Percentiles rank a stretch among this genome's conserved stretches.
Conservation (phyloP, 23 tunicate genomes). For the Ascidia mentula region DNA sequence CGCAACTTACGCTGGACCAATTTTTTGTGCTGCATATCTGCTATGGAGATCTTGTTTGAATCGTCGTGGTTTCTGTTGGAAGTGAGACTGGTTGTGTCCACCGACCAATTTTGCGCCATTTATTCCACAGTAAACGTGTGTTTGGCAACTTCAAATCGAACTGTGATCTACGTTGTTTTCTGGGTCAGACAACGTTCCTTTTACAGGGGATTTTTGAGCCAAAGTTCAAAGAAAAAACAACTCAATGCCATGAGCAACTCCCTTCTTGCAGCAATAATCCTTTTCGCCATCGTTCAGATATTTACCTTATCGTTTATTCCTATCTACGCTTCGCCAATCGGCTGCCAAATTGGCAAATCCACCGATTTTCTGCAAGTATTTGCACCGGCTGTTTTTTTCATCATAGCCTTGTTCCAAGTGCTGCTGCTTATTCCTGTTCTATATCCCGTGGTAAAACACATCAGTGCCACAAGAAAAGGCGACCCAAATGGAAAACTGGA, state of each 20-base stretch:
- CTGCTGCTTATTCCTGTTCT: constrained; percentile 19
- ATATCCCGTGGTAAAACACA: constrained; percentile 24
- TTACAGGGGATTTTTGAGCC: background rate
- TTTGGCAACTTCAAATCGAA: constrained; percentile 11
- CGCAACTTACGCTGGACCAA: background rate
- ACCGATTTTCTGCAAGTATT: constrained; percentile 21
- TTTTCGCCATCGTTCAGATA: constrained; percentile 15
- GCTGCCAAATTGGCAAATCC: constrained; percentile 11
- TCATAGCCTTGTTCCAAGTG: constrained; percentile 27
- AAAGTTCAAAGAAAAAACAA: background rate
- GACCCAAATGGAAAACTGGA: constrained; percentile 14
- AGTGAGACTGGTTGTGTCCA: background rate
- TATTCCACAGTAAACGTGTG: constrained; percentile 18
- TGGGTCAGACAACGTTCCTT: constrained; percentile 23
- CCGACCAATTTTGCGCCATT: constrained; percentile 1
- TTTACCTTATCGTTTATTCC: constrained; percentile 9
- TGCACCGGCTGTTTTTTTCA: constrained; percentile 17
- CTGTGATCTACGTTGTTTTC: constrained; percentile 5
- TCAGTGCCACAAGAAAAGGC: constrained; percentile 13
- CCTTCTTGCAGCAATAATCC: background rate
- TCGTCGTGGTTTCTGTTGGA: constrained; percentile 23
- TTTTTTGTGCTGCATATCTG: background rate
- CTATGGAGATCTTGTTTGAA: constrained; percentile 2
- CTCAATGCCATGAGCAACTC: constrained; percentile 1
- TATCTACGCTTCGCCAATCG: background rate